These are phyloP conservation scores for Brachyptera putata DNA, from an alignment of 2,888 invertebrate genomes.

Conservation along the genomic window DNA sequence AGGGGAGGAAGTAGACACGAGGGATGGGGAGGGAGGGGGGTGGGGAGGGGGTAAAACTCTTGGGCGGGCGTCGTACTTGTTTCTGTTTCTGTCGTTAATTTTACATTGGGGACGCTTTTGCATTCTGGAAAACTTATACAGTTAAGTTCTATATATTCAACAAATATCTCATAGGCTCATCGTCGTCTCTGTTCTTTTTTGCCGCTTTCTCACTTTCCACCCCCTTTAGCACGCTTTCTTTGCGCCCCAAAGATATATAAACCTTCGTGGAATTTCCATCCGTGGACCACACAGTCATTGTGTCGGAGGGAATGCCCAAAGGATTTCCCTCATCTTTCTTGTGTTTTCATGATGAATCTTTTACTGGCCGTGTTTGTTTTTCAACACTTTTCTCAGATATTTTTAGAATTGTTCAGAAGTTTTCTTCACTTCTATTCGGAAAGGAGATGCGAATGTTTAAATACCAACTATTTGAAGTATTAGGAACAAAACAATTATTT, in stretches of 20 bases:
- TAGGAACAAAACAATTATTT: no score
- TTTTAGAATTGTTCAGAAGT: no score
- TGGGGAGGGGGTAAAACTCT: neutral
- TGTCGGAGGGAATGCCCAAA: neutral
- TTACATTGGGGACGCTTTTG: constrained; percentile 21
- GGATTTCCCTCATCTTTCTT: neutral
- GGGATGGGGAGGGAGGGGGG: neutral
- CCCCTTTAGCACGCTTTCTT: neutral
- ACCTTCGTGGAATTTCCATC: neutral
- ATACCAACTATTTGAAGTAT: no score
- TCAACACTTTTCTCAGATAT: neutral
- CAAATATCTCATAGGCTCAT: constrained; percentile 1
- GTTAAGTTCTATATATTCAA: constrained; percentile 13
- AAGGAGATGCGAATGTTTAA: no score
- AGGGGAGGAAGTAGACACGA: neutral
- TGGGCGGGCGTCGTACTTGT: constrained; percentile 11
- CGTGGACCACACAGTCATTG: neutral
- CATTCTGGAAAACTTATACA: constrained; percentile 20
- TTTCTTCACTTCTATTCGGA: no score
- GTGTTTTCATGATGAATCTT: neutral
- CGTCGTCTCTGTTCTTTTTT: neutral
- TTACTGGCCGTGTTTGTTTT: constrained; percentile 8
- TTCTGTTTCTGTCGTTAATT: constrained; percentile 21
- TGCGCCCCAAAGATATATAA: constrained; percentile 10
- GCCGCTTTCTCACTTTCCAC: neutral